Evolutionary conservation across 2,888 invertebrate species (phyloP).

Genomic region (Neocrepidodera transversa): DNA sequence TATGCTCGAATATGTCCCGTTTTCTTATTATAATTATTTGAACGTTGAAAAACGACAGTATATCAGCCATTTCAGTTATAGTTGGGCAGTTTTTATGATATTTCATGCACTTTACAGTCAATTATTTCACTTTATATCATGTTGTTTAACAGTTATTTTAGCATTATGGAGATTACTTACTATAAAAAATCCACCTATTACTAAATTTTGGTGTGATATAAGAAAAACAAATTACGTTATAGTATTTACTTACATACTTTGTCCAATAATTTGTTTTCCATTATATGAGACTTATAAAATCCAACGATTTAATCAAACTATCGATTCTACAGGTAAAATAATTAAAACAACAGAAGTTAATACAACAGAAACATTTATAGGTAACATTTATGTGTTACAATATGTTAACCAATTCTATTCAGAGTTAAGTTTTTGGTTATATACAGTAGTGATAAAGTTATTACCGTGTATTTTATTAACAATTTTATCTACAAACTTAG

Average conservation of each 20-base stretch:
- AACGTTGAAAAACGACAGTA: slow-evolving; percentile 65
- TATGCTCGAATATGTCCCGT: slow-evolving; percentile 94
- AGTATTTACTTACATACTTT: slow-evolving; percentile 78
- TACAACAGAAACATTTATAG: slow-evolving; percentile 6
- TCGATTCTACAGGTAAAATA: slow-evolving; percentile 62
- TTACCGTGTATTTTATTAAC: slow-evolving; percentile 90
- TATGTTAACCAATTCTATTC: slow-evolving; percentile 23
- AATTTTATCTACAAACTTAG: slow-evolving; percentile 78
- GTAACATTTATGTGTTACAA: slow-evolving; percentile 9
- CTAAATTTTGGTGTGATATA: slow-evolving; percentile 83
- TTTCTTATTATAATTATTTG: slow-evolving; percentile 81
- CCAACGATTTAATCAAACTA: slow-evolving; percentile 63
- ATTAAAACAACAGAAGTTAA: slow-evolving; percentile 4
- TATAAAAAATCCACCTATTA: slow-evolving; percentile 81
- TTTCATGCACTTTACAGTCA: slow-evolving; percentile 92
- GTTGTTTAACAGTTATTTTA: slow-evolving; percentile 89
- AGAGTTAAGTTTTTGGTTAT: slow-evolving; percentile 84
- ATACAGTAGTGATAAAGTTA: slow-evolving; percentile 92
- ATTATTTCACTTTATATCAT: slow-evolving; percentile 88
- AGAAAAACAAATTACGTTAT: slow-evolving; percentile 78
- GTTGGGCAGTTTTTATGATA: slow-evolving; percentile 84
- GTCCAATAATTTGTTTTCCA: slow-evolving; percentile 85
- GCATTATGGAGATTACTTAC: slow-evolving; percentile 94
- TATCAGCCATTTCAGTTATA: slow-evolving; percentile 68
- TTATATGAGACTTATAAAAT: slow-evolving; percentile 82